Evolutionary conservation across 2,113 vertebrate genomes (phyloP).

Genomic region (Albula glossodonta): DNA sequence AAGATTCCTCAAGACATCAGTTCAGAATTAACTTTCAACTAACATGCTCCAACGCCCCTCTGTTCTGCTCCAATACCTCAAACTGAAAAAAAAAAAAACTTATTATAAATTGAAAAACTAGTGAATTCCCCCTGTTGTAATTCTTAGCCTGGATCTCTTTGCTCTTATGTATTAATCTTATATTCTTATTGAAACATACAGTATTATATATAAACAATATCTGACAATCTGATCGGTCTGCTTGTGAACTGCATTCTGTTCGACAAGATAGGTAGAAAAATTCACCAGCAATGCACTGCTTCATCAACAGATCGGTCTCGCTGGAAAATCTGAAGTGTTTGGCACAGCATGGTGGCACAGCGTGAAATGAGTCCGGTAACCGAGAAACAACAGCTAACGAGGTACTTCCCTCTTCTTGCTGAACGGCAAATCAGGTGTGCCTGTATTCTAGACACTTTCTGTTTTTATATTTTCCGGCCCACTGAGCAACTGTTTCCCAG

Average conservation of each 20-base stretch:
- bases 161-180: too few relatives aligned
- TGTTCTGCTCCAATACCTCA: too few relatives aligned
- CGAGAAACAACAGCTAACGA: not conserved
- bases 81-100: too few relatives aligned
- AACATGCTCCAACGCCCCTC: too few relatives aligned
- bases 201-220: conserved; percentile 4
- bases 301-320: not conserved
- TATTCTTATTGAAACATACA: not conserved
- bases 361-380: not conserved
- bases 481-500: not conserved
- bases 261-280: not conserved
- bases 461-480: not conserved
- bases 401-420: not conserved
- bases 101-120: too few relatives aligned
- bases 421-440: not conserved
- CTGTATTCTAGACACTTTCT: not conserved
- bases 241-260: conserved; percentile 10
- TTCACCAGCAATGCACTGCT: not conserved
- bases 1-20: not conserved
- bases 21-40: too few relatives aligned
- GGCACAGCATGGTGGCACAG: not conserved
- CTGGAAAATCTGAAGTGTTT: not conserved
- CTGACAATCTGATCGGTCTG: not conserved
- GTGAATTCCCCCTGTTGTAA: too few relatives aligned
- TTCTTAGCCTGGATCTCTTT: not conserved